Base-by-base conservation (phyloP, 1,140 invertebrate genomes). In the Tetramorium simillimum region DNA sequence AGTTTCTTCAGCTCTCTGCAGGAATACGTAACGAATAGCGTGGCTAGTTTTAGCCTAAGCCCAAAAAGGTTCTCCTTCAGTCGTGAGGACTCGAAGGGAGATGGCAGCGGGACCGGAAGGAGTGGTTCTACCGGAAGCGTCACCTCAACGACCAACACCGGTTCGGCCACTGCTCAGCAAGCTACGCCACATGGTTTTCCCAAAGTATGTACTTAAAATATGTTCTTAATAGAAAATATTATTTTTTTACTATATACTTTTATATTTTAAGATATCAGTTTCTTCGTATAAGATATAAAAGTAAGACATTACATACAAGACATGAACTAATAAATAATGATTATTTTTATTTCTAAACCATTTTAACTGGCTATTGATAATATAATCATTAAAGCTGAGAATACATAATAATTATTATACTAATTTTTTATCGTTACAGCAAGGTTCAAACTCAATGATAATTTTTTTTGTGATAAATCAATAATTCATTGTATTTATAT, bases 1-100 rank as follows among this genome's bases (percentile, higher is more conserved):
- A 98, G 97, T 96, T 98, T 98, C 95, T 97, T 98, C 92, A 97
- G 97, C 92, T 97, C 97, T 10, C 94, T 98, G 85, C 97, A 97
- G 90, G 97, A 98, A 93, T 97, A 97, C 94, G 97, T 98, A 92
- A 96, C 96, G 82, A 95, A 95, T 85, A 97, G 97, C 91, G 97
- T 98, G 80, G 97, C 97, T 14, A 97, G 96, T 90, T 94, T 98
- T 77, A 97, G 96, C 51, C 94, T 98, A n/a, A 97, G 97, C 82
- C 97, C 97, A 49, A 97, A 97, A 86, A 96, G 97, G 86, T 98
- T 97, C 90, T 97, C 97, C 2, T 96, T 97, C 72, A 96, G 96
- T n/a, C 96, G 97, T 5, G 97, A 97, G 89, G 96, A 96, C 62
- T 96, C 96, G 3, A 95, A 95, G 5, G 56, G 89, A 0, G 86